Evolutionary conservation across 2,797 vertebrate species (phyloP).

Genomic region (Lutjanus argentimaculatus): DNA sequence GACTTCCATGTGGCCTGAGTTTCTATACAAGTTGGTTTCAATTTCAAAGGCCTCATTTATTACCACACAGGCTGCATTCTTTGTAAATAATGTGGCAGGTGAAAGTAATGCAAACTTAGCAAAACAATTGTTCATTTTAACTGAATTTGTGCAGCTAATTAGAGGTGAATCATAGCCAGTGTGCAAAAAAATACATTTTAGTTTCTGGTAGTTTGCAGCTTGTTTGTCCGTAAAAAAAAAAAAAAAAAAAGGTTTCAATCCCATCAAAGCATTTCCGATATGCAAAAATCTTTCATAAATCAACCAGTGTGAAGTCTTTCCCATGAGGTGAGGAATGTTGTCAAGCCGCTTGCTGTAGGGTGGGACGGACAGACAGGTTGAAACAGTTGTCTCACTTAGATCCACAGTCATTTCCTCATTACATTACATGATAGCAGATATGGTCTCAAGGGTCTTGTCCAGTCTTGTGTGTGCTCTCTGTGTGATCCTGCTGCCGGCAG

Average conservation of each 20-base stretch:
- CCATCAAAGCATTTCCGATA: neutral
- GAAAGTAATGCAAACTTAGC: neutral
- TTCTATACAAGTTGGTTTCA: neutral
- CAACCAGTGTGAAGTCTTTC: neutral
- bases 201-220: neutral
- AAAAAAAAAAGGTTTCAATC: neutral
- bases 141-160: neutral
- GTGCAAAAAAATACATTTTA: neutral
- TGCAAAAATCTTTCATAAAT: neutral
- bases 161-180: neutral
- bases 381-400: neutral
- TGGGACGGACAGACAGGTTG: slow-evolving; percentile 34
- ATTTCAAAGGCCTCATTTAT: neutral
- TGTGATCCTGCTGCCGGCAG: slow-evolving; percentile 30
- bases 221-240: no score
- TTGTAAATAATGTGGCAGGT: neutral
- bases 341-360: slow-evolving; percentile 33
- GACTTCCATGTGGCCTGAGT: neutral
- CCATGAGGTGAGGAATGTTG: slow-evolving; percentile 62
- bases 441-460: slow-evolving; percentile 5
- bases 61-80: neutral
- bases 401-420: neutral
- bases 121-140: neutral
- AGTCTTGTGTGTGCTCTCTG: slow-evolving; percentile 42
- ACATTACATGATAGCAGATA: slow-evolving; percentile 3